Percentiles rank a stretch among this genome's conserved stretches.
Conservation (phyloP, 2,888 invertebrate species). For the Branchellion lobata region DNA sequence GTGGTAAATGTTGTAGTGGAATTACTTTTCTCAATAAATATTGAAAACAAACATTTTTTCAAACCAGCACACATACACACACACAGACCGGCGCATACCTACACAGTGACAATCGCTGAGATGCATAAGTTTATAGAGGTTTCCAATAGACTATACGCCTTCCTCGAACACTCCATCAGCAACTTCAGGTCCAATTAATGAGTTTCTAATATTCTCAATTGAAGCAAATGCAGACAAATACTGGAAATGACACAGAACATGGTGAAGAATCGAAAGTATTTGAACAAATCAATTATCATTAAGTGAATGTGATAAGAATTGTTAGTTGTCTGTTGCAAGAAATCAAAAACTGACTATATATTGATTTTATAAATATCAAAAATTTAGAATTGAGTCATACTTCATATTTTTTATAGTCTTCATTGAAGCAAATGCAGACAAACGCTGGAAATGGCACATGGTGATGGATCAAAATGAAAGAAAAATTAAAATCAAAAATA, state of each 20-base stretch:
- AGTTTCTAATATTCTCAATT: background rate
- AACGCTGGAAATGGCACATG: too few species aligned
- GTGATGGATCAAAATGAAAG: too few species aligned
- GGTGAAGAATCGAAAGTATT: background rate
- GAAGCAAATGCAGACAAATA: too few species aligned
- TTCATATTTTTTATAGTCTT: too few species aligned
- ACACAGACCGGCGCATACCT: slow-evolving; percentile 23
- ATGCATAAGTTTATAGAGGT: slow-evolving; percentile 35
- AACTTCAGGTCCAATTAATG: slow-evolving; percentile 19
- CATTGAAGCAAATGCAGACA: too few species aligned
- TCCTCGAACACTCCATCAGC: slow-evolving; percentile 25
- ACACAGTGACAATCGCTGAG: slow-evolving; percentile 32
- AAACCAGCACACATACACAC: too few species aligned
- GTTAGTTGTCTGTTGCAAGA: background rate
- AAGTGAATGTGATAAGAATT: background rate
- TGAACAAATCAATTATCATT: background rate
- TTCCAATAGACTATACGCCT: background rate
- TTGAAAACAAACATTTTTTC: background rate
- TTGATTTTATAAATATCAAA: too few species aligned
- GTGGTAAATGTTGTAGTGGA: background rate
- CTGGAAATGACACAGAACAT: too few species aligned
- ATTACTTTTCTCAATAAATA: background rate
- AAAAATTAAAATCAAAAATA: too few species aligned
- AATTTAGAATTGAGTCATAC: too few species aligned
- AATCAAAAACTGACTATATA: too few species aligned